Base-by-base conservation (phyloP, 2,113 vertebrate genomes). In the Galemys pyrenaicus region DNA sequence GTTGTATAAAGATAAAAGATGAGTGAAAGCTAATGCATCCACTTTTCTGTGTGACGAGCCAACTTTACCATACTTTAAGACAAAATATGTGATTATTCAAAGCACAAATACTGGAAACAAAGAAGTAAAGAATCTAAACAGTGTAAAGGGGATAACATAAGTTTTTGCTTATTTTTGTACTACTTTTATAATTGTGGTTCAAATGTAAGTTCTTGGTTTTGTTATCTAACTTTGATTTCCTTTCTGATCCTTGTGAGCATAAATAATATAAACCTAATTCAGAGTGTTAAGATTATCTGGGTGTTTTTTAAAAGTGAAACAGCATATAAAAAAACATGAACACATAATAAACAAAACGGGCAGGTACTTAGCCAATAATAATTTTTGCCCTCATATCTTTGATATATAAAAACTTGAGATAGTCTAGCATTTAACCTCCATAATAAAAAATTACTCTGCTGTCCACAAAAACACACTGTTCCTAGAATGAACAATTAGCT, bases 311-410 rank as follows among this genome's bases (percentile, higher is more conserved):
- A 84, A 93, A 49, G 9, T 62, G 8, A 94, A 93, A 92, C 6
- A 78, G 17, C 22, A 90, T 77, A 37, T 58, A 78, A 68, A 32
- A 68, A 77, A 92, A 94, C 58, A 68, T 64, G n/a, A 73, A 9
- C 6, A 68, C 7, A 73, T n/a, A 89, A 32, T 80, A 91, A 87
- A 37, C 28, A 87, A 51, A 78, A 87, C 75, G 20, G 30, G 2
- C 91, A 83, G 71, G 28, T n/a, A 32, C 82, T 94, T 95, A 93
- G 82, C 54, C 51, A 89, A 94, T 44, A 87, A 68, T 67, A 94
- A 94, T 32, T 56, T 32, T 56, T 91, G 22, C 5, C 28, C 41
- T 37, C 9, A 89, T 67, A 51, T 9, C 7, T 70, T 39, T 41
- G 81, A 71, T 20, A 78, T 9, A 62, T n/a, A 90, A 93, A 24